Evolutionary conservation across 1,140 invertebrate genomes (phyloP).

Genomic region (Heterodera schachtii): DNA sequence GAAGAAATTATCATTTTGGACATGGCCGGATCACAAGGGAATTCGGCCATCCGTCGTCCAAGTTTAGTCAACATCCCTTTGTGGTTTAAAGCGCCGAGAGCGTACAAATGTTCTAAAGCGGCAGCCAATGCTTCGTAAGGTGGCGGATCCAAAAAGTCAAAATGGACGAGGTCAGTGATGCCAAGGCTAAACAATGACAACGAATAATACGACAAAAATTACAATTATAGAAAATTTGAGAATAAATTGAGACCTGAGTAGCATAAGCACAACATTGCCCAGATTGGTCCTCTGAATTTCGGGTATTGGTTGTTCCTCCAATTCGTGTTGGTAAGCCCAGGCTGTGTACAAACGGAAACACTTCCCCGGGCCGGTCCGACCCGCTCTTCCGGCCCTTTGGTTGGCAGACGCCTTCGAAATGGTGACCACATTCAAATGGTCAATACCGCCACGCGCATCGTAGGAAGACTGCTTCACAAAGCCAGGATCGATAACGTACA

Average conservation of each 20-base stretch:
- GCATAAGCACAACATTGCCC: slow-evolving; percentile 90
- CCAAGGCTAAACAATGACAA: slow-evolving; percentile 75
- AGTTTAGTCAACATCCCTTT: slow-evolving; percentile 93
- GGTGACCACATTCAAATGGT: slow-evolving; percentile 93
- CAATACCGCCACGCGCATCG: slow-evolving; percentile 96
- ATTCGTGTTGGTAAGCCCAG: slow-evolving; percentile 95
- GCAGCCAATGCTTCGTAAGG: slow-evolving; percentile 90
- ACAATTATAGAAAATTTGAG: too few species aligned
- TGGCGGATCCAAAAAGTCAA: slow-evolving; percentile 97
- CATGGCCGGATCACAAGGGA: slow-evolving; percentile 98
- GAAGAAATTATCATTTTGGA: slow-evolving; percentile 96
- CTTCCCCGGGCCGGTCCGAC: slow-evolving; percentile 83
- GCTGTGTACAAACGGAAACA: slow-evolving; percentile 95
- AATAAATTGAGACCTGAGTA: slow-evolving; percentile 76
- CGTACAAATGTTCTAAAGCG: slow-evolving; percentile 95
- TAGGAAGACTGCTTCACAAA: slow-evolving; percentile 99
- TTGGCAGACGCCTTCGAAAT: slow-evolving; percentile 95
- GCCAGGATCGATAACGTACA: slow-evolving; percentile 96
- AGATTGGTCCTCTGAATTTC: slow-evolving; percentile 98
- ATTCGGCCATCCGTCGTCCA: slow-evolving; percentile 96
- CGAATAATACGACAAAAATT: background rate
- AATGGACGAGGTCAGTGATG: slow-evolving; percentile 95
- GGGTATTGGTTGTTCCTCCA: slow-evolving; percentile 95
- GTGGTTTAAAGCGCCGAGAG: slow-evolving; percentile 95
- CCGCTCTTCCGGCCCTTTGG: slow-evolving; percentile 87